phyloP scores from a whole-genome alignment of 2,888 invertebrate genomes.

The Hoplodrina blanda region DNA sequence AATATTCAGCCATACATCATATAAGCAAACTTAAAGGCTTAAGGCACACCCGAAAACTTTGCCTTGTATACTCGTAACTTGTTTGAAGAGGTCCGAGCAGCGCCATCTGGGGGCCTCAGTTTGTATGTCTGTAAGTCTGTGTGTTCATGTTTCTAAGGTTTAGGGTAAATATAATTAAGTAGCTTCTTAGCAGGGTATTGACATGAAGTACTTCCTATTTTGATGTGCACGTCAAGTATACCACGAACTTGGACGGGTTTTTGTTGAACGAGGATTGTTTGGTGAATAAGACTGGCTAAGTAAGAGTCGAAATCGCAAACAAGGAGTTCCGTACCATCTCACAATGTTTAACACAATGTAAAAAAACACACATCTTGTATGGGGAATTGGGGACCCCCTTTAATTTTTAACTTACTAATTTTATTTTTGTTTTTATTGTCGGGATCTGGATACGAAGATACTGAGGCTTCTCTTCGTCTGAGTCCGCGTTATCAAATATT shows the following conservation, averaged over 20 bases:
- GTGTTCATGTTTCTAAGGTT: constrained; percentile 29
- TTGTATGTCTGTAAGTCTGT: constrained; percentile 26
- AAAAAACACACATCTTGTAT: neutral
- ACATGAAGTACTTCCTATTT: constrained; percentile 13
- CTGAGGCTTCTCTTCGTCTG: too few relatives aligned
- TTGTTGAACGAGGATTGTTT: too few relatives aligned
- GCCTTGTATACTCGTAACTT: constrained; percentile 44
- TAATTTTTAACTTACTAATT: too few relatives aligned
- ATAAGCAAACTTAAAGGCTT: constrained; percentile 58
- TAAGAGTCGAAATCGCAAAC: neutral
- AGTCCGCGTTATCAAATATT: too few relatives aligned
- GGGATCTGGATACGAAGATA: too few relatives aligned
- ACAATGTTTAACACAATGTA: neutral
- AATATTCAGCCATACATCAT: constrained; percentile 50
- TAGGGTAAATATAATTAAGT: constrained; percentile 41
- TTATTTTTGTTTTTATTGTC: too few relatives aligned
- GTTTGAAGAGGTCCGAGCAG: constrained; percentile 54
- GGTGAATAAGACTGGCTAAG: neutral
- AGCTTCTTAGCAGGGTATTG: constrained; percentile 18
- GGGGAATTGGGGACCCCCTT: too few relatives aligned
- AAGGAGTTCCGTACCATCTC: too few relatives aligned
- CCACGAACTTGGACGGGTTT: too few relatives aligned
- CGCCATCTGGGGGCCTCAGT: constrained; percentile 45
- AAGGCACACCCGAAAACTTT: constrained; percentile 51
- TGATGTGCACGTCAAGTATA: too few relatives aligned